A percentile compares a stretch with the other conserved stretches of the same genome.
Evolutionary conservation across 2,113 vertebrate genomes (phyloP).

Genomic region (Varanus salvator): DNA sequence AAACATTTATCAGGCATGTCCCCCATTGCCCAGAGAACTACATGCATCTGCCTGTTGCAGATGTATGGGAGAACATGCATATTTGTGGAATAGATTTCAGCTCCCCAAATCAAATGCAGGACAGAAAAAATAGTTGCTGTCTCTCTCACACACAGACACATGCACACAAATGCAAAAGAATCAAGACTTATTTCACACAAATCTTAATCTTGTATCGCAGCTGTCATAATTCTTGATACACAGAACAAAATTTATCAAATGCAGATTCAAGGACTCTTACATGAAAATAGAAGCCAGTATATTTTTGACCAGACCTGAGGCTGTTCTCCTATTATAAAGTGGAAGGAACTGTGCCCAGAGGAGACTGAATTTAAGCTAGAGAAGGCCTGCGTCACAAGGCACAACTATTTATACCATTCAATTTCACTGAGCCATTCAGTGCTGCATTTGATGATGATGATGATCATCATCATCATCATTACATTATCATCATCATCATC

Average conservation of each 20-base stretch:
- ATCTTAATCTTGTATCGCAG: constrained; percentile 63
- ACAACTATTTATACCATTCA: neutral
- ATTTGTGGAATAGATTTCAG: neutral
- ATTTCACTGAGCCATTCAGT: neutral
- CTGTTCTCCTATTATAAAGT: constrained; percentile 39
- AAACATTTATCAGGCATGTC: neutral
- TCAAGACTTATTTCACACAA: constrained; percentile 52
- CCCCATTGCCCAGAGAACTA: neutral
- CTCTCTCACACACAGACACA: constrained; percentile 35
- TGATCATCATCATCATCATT: no score
- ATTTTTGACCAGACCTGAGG: neutral
- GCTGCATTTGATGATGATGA: neutral
- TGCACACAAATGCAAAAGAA: constrained; percentile 39
- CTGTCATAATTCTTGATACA: constrained; percentile 62
- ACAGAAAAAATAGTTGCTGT: constrained; percentile 43
- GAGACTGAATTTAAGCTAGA: neutral
- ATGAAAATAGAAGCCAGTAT: neutral
- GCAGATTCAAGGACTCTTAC: neutral
- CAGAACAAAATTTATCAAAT: constrained; percentile 5
- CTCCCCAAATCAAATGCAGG: neutral
- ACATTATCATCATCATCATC: no score
- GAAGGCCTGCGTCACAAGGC: neutral
- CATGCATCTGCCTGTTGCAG: no score
- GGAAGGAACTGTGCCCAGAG: constrained; percentile 16
- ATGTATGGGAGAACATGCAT: neutral